These are phyloP conservation scores for Nysson spinosus DNA, from an alignment of 2,888 invertebrate genomes.

Conservation along the genomic window DNA sequence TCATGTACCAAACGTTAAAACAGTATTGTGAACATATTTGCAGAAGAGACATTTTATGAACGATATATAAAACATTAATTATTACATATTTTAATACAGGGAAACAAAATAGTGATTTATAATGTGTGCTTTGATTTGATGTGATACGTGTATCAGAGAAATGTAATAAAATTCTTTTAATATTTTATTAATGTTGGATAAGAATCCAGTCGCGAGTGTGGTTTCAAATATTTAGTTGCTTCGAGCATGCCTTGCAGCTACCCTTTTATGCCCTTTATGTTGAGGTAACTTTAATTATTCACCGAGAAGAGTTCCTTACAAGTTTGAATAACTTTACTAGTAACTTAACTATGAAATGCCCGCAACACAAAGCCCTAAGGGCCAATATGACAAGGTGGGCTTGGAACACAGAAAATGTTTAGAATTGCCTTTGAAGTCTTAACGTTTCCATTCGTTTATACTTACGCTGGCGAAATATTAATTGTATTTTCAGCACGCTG, in stretches of 20 bases:
- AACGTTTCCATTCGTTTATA: slow-evolving; percentile 33
- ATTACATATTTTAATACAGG: no score
- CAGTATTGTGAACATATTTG: no score
- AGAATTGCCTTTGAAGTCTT: slow-evolving; percentile 35
- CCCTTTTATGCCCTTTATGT: slow-evolving; percentile 57
- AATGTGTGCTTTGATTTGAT: no score
- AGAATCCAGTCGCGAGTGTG: slow-evolving; percentile 23
- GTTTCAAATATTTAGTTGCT: slow-evolving; percentile 35
- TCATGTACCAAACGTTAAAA: no score
- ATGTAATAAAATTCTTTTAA: no score
- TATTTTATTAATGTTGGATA: no score
- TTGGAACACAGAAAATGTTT: slow-evolving; percentile 53
- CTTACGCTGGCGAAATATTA: no score
- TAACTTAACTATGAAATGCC: slow-evolving; percentile 53
- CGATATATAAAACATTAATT: no score
- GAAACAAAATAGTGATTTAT: no score
- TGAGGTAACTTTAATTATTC: slow-evolving; percentile 63
- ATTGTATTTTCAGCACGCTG: no score
- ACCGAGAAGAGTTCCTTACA: slow-evolving; percentile 56
- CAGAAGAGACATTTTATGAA: no score
- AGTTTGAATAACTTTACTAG: slow-evolving; percentile 61
- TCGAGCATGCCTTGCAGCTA: slow-evolving; percentile 42
- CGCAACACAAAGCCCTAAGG: slow-evolving; percentile 52
- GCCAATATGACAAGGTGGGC: slow-evolving; percentile 16
- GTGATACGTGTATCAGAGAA: no score